Evolutionary conservation across 2,797 vertebrate genomes (phyloP).

Genomic region (Falco berigora): DNA sequence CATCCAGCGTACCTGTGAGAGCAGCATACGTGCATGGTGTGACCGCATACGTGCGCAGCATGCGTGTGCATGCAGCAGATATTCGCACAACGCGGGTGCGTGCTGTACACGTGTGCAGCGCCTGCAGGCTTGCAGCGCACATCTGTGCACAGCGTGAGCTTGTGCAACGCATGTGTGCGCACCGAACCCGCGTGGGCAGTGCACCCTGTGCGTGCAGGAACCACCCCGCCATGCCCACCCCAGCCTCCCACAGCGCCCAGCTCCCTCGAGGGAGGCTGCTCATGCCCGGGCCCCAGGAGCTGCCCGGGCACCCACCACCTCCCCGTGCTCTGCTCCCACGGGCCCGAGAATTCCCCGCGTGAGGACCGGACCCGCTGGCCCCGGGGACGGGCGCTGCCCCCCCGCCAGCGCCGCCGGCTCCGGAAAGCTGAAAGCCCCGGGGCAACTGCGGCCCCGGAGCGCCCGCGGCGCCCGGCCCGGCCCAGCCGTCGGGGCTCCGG

Average conservation of each 20-base stretch:
- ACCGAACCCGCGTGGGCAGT: accelerated
- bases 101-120: accelerated
- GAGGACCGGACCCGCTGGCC: not conserved
- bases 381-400: no score
- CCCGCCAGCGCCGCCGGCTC: no score
- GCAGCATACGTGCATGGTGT: accelerated
- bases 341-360: not conserved
- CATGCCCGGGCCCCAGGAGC: not conserved
- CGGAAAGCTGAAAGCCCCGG: no score
- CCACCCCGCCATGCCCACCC: no score
- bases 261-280: not conserved
- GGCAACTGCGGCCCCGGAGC: not conserved
- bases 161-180: accelerated
- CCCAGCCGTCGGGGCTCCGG: not conserved
- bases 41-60: accelerated
- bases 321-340: not conserved
- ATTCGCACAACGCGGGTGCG: accelerated
- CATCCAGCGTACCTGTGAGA: accelerated
- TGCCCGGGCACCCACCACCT: not conserved
- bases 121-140: accelerated
- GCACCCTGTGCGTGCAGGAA: not conserved
- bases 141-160: accelerated
- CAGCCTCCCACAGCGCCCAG: no score
- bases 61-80: not conserved
- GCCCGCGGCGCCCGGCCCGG: not conserved